A percentile compares a stretch with the other conserved stretches of the same genome.
Evolutionary conservation across 2,888 invertebrate genomes (phyloP).

Genomic region (Noctua pronuba): DNA sequence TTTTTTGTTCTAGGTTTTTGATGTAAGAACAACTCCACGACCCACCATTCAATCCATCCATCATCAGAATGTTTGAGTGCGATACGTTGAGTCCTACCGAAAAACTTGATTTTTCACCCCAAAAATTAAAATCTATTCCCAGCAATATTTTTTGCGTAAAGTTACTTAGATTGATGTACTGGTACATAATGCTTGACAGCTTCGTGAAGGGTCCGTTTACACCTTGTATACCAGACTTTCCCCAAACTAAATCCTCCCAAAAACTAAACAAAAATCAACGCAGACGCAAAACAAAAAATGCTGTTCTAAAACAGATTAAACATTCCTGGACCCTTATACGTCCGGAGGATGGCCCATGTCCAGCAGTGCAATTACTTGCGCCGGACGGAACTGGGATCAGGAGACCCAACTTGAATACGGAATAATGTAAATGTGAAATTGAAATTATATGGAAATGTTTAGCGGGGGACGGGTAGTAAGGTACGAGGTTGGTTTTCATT

Average conservation of each 20-base stretch:
- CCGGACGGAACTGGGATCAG: slow-evolving; percentile 53
- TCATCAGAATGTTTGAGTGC: too few species aligned
- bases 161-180: too few species aligned
- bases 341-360: slow-evolving; percentile 44
- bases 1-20: too few species aligned
- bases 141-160: too few species aligned
- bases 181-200: too few species aligned
- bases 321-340: slow-evolving; percentile 58
- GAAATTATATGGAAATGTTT: slow-evolving; percentile 67
- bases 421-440: slow-evolving; percentile 67
- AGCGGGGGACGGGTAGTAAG: slow-evolving; percentile 36
- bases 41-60: too few species aligned
- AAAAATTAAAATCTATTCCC: too few species aligned
- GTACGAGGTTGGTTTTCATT: slow-evolving; percentile 53
- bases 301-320: slow-evolving; percentile 64
- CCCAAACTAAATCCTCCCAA: neutral
- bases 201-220: too few species aligned
- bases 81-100: too few species aligned
- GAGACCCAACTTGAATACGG: slow-evolving; percentile 62
- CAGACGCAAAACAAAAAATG: slow-evolving; percentile 45
- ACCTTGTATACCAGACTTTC: too few species aligned
- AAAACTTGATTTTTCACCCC: too few species aligned
- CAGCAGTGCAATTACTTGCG: slow-evolving; percentile 58
- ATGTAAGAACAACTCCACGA: too few species aligned
- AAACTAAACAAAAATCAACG: slow-evolving; percentile 15